These are phyloP conservation scores for Itoplectis maculator DNA, from an alignment of 2,888 invertebrate genomes.

Conservation along the genomic window DNA sequence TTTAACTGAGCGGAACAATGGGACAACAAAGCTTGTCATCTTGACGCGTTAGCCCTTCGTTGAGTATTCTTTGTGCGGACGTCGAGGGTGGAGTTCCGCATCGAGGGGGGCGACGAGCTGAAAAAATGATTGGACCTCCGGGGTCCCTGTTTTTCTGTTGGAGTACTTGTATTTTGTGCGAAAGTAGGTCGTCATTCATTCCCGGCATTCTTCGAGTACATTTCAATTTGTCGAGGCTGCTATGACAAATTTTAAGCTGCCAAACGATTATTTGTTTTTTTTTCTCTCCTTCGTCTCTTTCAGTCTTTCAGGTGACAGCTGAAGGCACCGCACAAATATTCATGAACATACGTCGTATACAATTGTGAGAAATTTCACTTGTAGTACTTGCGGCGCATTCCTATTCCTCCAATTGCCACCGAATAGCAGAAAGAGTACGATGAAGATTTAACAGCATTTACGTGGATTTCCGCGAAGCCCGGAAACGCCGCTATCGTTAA, in stretches of 20 bases:
- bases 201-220: slow-evolving; percentile 54
- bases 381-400: background rate
- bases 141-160: slow-evolving; percentile 50
- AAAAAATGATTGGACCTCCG: slow-evolving; percentile 55
- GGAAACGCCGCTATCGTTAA: background rate
- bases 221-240: slow-evolving; percentile 60
- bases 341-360: slow-evolving; percentile 12
- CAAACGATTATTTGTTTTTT: slow-evolving; percentile 37
- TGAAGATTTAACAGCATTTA: background rate
- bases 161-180: slow-evolving; percentile 49
- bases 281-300: slow-evolving; percentile 15
- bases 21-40: slow-evolving; percentile 19
- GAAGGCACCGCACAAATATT: slow-evolving; percentile 19
- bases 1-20: background rate
- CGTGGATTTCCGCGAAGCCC: background rate
- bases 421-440: background rate
- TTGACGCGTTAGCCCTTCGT: slow-evolving; percentile 27
- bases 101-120: slow-evolving; percentile 6
- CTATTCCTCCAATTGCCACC: background rate
- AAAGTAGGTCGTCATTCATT: slow-evolving; percentile 65
- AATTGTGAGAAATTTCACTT: background rate
- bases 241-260: slow-evolving; percentile 53
- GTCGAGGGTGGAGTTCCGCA: slow-evolving; percentile 47
- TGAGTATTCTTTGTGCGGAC: slow-evolving; percentile 53
- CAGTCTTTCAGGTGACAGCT: slow-evolving; percentile 31